These are phyloP conservation scores for Oryzias melastigma DNA, from an alignment of 2,113 vertebrate species.

Conservation along the genomic window DNA sequence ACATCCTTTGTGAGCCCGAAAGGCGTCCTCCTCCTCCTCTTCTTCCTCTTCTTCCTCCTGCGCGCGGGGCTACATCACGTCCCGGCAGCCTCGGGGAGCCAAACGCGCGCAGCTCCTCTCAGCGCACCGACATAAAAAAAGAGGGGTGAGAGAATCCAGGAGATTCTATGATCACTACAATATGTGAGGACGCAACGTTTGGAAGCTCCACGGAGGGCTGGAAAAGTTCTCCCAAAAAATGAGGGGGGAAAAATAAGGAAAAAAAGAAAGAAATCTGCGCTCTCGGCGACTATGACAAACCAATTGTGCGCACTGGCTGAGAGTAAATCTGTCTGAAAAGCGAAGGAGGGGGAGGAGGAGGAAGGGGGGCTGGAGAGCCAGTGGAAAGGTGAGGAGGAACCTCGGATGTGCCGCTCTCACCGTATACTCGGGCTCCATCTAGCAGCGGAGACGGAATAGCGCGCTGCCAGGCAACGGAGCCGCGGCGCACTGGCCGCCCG, in stretches of 20 bases:
- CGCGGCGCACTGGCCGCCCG: background rate
- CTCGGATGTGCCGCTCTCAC: slow-evolving; percentile 62
- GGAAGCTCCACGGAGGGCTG: background rate
- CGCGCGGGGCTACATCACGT: slow-evolving; percentile 70
- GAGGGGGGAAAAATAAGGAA: slow-evolving; percentile 27
- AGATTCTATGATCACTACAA: slow-evolving; percentile 10
- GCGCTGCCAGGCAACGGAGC: slow-evolving; percentile 16
- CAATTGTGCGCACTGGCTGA: slow-evolving; percentile 68
- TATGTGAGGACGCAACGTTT: background rate
- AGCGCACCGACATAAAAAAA: slow-evolving; percentile 20
- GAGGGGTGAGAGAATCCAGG: slow-evolving; percentile 46
- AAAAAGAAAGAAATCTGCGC: slow-evolving; percentile 52
- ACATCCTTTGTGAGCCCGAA: slow-evolving; percentile 63
- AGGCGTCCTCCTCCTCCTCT: slow-evolving; percentile 58
- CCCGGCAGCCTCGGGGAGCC: slow-evolving; percentile 38
- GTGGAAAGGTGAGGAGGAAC: slow-evolving; percentile 64
- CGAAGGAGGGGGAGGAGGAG: background rate
- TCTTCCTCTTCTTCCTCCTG: slow-evolving; percentile 59
- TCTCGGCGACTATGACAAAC: slow-evolving; percentile 66
- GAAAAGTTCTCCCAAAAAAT: slow-evolving; percentile 9
- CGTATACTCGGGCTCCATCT: slow-evolving; percentile 79
- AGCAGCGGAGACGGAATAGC: slow-evolving; percentile 59
- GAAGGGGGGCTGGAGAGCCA: slow-evolving; percentile 41
- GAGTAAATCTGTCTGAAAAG: slow-evolving; percentile 59
- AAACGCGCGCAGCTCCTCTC: slow-evolving; percentile 19